Evolutionary conservation across 1,140 invertebrate species (phyloP).

Genomic region (Babylonia areolata): DNA sequence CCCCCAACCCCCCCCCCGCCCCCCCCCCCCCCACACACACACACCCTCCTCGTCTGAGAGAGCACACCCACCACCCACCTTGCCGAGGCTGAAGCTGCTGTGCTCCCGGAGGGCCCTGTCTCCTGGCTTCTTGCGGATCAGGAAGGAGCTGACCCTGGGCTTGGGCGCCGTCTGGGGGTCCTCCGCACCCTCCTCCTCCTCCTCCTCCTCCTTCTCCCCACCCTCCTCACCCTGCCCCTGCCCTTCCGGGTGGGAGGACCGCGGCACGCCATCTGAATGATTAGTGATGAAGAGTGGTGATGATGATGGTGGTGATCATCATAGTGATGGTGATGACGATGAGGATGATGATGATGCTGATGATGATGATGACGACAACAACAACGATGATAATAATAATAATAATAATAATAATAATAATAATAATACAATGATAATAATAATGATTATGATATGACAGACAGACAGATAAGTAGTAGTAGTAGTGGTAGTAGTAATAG

Average conservation of each 20-base stretch:
- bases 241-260: too few species aligned
- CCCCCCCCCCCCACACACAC: too few species aligned
- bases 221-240: too few species aligned
- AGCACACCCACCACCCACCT: not conserved
- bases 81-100: conserved; percentile 28
- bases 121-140: conserved; percentile 14
- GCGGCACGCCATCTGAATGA: not conserved
- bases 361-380: not conserved
- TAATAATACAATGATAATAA: not conserved
- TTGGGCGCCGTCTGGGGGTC: not conserved
- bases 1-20: not conserved
- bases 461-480: too few species aligned
- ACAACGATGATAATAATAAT: not conserved
- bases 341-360: not conserved
- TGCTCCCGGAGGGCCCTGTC: not conserved
- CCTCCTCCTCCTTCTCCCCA: not conserved
- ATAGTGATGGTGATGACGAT: too few species aligned
- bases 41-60: too few species aligned
- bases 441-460: too few species aligned
- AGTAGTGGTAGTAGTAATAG: too few species aligned
- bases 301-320: too few species aligned
- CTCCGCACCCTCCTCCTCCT: not conserved
- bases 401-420: not conserved
- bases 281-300: not conserved
- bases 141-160: conserved; percentile 15